Percentiles rank a stretch among this genome's conserved stretches.
These are phyloP conservation scores for Ectobius pallidus DNA, from an alignment of 2,888 invertebrate species.

Conservation along the genomic window DNA sequence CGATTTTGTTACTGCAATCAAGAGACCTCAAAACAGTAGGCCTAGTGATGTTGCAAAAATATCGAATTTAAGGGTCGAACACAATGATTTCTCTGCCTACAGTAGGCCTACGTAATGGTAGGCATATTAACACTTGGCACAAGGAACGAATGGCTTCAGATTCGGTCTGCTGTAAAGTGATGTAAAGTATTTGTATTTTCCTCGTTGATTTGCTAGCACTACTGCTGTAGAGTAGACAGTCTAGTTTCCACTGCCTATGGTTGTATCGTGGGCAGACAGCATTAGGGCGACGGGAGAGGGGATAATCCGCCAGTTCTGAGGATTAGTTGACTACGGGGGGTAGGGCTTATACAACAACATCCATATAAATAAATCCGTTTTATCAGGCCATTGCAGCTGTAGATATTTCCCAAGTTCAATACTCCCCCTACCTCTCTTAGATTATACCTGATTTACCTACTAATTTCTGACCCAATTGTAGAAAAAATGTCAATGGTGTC, in stretches of 20 bases:
- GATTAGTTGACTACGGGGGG: slow-evolving; percentile 26
- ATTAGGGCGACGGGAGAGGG: neutral
- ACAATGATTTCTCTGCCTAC: too few species aligned
- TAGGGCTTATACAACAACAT: slow-evolving; percentile 29
- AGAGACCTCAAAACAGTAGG: too few species aligned
- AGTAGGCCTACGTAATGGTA: too few species aligned
- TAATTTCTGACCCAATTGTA: slow-evolving; percentile 29
- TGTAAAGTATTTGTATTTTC: too few species aligned
- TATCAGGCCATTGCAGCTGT: slow-evolving; percentile 26
- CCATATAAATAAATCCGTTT: slow-evolving; percentile 31
- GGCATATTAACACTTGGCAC: too few species aligned
- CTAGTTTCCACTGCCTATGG: neutral
- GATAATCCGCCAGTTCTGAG: slow-evolving; percentile 26
- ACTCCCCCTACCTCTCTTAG: neutral
- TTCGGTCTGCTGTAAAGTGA: too few species aligned
- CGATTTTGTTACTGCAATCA: too few species aligned
- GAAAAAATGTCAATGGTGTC: slow-evolving; percentile 10
- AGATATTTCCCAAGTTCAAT: slow-evolving; percentile 23
- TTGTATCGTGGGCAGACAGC: slow-evolving; percentile 15
- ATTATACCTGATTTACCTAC: slow-evolving; percentile 22
- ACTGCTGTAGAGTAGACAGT: too few species aligned
- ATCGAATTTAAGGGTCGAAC: too few species aligned
- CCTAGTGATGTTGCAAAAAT: too few species aligned
- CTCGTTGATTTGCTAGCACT: too few species aligned
- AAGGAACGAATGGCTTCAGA: too few species aligned